Conservation (phyloP, 1,140 invertebrate genomes). For the Littorina saxatilis region DNA sequence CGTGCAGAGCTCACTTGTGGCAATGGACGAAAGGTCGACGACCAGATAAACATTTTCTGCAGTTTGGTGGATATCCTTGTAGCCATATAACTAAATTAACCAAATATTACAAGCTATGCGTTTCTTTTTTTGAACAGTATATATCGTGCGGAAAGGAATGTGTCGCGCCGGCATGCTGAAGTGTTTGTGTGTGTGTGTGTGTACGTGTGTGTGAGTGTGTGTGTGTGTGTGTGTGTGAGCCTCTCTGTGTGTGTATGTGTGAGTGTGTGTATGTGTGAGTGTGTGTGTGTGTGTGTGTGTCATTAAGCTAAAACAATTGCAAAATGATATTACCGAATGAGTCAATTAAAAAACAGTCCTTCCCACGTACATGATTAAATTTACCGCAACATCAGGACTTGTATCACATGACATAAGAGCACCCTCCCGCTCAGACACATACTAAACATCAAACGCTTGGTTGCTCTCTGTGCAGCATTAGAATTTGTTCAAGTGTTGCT, state of each 20-base stretch:
- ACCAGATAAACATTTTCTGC: too few species aligned
- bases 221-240: constrained; percentile 7
- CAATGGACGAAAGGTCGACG: too few species aligned
- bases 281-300: too few species aligned
- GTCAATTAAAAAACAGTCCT: not conserved
- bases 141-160: not conserved
- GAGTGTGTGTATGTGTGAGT: not conserved
- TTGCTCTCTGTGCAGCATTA: not conserved
- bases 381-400: not conserved
- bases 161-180: not conserved
- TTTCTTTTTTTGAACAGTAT: too few species aligned
- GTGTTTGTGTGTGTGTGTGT: too few species aligned
- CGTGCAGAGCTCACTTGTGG: too few species aligned
- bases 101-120: too few species aligned
- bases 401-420: not conserved
- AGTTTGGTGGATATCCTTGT: too few species aligned
- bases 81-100: too few species aligned
- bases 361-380: not conserved
- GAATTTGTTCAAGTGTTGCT: not conserved
- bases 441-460: not conserved
- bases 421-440: not conserved
- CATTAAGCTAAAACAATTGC: too few species aligned
- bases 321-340: not conserved
- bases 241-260: too few species aligned
- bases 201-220: constrained; percentile 18